Percentiles rank a stretch among this genome's conserved stretches.
These are phyloP conservation scores for Lasaia peninsularis DNA, from an alignment of 1,140 invertebrate genomes.

Conservation along the genomic window DNA sequence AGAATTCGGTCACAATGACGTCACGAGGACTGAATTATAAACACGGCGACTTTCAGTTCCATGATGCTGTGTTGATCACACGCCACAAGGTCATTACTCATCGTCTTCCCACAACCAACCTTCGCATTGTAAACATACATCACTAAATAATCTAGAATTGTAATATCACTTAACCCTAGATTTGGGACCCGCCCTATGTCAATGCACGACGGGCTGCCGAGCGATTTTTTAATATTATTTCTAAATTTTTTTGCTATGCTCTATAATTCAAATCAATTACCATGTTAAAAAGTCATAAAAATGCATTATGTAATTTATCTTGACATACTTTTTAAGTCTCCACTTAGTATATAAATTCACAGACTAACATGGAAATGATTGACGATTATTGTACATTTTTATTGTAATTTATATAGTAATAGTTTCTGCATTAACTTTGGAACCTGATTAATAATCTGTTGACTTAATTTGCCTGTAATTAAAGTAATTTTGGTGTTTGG, in stretches of 20 bases:
- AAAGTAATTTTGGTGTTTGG: too few species aligned
- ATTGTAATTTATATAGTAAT: too few species aligned
- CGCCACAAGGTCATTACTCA: conserved; percentile 64
- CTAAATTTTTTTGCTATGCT: neutral
- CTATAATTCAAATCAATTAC: too few species aligned
- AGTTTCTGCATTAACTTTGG: too few species aligned
- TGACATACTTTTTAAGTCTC: neutral
- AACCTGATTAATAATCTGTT: too few species aligned
- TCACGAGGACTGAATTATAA: conserved; percentile 68
- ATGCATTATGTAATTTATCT: neutral
- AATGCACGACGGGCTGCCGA: conserved; percentile 26
- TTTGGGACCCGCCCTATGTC: conserved; percentile 57
- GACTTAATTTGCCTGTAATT: too few species aligned
- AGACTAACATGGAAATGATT: too few species aligned
- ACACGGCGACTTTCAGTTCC: conserved; percentile 62
- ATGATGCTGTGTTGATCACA: conserved; percentile 54
- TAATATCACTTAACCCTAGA: conserved; percentile 29
- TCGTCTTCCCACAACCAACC: conserved; percentile 25
- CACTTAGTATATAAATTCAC: too few species aligned
- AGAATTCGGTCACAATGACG: conserved; percentile 66
- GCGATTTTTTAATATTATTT: conserved; percentile 17
- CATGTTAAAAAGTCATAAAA: neutral
- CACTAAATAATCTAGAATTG: conserved; percentile 38
- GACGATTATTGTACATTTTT: too few species aligned
- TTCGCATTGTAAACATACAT: conserved; percentile 57